Evolutionary conservation across 2,888 invertebrate genomes (phyloP).

Genomic region (Drosophila pseudotakahashii): DNA sequence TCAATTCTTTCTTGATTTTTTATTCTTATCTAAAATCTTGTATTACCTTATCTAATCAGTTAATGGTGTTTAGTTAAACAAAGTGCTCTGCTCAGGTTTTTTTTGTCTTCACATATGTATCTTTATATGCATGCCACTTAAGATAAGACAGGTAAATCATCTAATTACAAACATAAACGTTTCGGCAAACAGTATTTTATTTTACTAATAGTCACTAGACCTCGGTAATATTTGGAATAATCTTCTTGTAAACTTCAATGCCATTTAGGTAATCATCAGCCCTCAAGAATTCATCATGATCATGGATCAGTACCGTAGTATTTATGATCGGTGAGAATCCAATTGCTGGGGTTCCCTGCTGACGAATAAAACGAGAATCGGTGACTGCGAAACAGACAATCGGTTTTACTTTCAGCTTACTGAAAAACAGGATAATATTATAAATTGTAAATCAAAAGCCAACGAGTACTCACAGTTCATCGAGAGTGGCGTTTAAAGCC

Average conservation of each 20-base stretch:
- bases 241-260: constrained; percentile 88
- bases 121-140: neutral
- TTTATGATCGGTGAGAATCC: constrained; percentile 96
- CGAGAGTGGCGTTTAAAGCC: constrained; percentile 87
- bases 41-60: neutral
- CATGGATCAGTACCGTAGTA: constrained; percentile 93
- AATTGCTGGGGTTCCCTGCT: constrained; percentile 91
- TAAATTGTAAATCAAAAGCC: rapidly evolving
- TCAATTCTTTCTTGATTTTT: neutral
- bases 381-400: constrained; percentile 95
- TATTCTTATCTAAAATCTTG: neutral
- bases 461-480: constrained; percentile 85
- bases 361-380: constrained; percentile 92
- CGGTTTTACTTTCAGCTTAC: constrained; percentile 87
- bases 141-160: neutral
- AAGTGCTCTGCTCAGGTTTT: neutral
- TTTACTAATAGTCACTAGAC: constrained; percentile 16
- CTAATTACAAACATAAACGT: too few species aligned
- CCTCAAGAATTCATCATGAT: constrained; percentile 90
- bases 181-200: neutral
- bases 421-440: constrained; percentile 70
- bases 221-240: constrained; percentile 71
- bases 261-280: constrained; percentile 92
- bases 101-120: neutral
- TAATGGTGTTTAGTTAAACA: neutral